These are phyloP conservation scores for Lysandra bellargus DNA, from an alignment of 2,888 invertebrate genomes.

Conservation along the genomic window DNA sequence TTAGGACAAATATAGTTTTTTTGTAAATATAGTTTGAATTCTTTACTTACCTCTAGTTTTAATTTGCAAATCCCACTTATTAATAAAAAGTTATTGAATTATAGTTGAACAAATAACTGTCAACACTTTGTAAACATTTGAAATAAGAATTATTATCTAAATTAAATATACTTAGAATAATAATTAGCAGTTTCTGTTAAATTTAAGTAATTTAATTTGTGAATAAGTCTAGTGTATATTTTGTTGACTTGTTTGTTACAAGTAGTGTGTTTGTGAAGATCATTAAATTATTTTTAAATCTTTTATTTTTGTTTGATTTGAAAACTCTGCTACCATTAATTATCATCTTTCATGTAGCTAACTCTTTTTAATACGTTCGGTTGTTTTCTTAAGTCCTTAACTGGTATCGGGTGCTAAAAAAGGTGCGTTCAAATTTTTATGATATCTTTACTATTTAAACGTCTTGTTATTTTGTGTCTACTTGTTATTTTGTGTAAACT, in stretches of 20 bases:
- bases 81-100: no score
- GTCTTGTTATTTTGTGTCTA: no score
- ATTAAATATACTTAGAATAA: neutral
- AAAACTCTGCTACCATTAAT: no score
- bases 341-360: no score
- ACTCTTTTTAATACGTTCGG: no score
- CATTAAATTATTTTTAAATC: neutral
- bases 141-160: neutral
- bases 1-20: neutral
- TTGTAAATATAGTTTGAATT: constrained; percentile 28
- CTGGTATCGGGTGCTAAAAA: no score
- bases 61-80: neutral
- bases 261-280: neutral
- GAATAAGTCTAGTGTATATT: neutral
- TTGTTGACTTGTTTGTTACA: neutral
- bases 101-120: neutral
- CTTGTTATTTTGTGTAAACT: no score
- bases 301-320: neutral
- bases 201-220: neutral
- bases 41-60: neutral
- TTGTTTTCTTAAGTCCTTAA: no score
- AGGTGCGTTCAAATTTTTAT: no score
- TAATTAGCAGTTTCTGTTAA: neutral
- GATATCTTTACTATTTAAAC: no score
- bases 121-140: neutral